phyloP scores from a whole-genome alignment of 2,113 vertebrate genomes.

The Merops nubicus region DNA sequence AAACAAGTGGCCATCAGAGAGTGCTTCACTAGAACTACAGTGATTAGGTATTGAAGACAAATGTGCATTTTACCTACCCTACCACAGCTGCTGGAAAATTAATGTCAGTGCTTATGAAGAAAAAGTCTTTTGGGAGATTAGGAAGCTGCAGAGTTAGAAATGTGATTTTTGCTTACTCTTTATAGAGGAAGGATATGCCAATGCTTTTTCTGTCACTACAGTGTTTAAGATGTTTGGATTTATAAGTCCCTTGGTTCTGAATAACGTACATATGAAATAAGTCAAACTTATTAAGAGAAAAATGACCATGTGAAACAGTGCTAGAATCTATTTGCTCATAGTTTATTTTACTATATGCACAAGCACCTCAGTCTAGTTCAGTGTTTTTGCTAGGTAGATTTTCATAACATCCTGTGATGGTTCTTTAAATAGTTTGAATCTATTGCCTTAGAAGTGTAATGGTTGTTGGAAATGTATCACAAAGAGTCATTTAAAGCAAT shows the following conservation, averaged over 20 bases:
- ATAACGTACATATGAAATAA: neutral
- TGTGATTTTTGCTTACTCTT: neutral
- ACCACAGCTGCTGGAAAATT: neutral
- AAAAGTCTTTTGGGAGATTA: neutral
- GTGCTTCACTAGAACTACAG: neutral
- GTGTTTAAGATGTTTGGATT: neutral
- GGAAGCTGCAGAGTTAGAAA: neutral
- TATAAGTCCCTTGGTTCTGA: neutral
- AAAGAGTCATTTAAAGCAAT: neutral
- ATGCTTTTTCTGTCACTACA: neutral
- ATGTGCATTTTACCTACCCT: neutral
- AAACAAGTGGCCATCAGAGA: neutral
- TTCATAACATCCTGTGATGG: neutral
- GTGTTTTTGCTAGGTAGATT: neutral
- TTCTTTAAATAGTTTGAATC: neutral
- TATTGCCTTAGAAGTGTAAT: neutral
- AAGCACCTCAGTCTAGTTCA: neutral
- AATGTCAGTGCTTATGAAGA: neutral
- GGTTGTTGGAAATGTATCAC: neutral
- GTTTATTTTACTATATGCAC: neutral
- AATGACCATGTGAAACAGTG: neutral
- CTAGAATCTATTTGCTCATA: neutral
- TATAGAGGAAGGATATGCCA: neutral
- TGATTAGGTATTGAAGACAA: neutral
- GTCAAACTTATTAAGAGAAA: neutral